phyloP scores from a whole-genome alignment of 2,797 vertebrate genomes.

The Passerculus sandwichensis region DNA sequence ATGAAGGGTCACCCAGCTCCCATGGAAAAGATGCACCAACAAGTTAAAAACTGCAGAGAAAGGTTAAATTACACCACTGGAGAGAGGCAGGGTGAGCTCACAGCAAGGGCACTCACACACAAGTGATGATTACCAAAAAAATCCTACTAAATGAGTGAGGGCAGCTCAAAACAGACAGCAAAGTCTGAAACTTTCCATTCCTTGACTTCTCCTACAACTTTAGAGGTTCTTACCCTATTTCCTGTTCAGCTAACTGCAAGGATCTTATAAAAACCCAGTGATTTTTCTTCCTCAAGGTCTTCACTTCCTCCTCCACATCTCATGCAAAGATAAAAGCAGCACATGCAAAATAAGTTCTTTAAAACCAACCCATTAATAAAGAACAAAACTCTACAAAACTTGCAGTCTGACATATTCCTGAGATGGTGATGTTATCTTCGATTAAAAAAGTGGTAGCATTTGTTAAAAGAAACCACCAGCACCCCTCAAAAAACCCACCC shows the following conservation, averaged over 20 bases:
- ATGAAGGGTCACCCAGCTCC: neutral
- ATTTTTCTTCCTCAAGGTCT: constrained; percentile 4
- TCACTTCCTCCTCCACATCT: constrained; percentile 19
- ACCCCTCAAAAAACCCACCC: neutral
- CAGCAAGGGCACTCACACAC: neutral
- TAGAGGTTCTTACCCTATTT: neutral
- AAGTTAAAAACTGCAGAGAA: neutral
- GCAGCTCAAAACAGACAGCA: neutral
- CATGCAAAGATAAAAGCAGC: neutral
- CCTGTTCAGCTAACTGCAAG: neutral
- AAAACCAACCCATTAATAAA: neutral
- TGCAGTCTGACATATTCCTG: neutral
- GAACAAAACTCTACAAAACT: neutral
- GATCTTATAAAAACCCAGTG: neutral
- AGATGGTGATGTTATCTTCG: neutral
- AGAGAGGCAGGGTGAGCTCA: neutral
- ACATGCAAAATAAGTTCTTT: neutral
- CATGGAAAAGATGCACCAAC: neutral
- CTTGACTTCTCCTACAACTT: neutral
- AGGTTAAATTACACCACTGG: neutral
- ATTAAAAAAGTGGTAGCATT: neutral
- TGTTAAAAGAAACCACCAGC: neutral
- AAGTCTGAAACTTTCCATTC: neutral
- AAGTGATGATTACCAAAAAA: neutral
- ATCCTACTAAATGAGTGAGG: neutral